phyloP scores from a whole-genome alignment of 1,140 invertebrate species.

The Andrena cerasifolii region DNA sequence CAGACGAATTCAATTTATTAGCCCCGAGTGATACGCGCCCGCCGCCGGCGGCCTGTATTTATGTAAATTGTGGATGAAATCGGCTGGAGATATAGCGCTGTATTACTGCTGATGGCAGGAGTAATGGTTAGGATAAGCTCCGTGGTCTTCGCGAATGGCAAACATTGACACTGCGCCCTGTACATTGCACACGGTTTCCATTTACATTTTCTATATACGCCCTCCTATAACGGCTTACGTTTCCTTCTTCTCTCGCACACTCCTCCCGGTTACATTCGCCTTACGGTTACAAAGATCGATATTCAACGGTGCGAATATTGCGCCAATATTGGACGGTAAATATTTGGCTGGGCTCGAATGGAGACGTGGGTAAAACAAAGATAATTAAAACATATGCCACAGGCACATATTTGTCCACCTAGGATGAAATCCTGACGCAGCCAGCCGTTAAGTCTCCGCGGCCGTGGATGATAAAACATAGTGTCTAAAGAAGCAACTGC shows the following conservation, averaged over 20 bases:
- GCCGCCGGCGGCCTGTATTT: not conserved
- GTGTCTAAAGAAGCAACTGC: too few species aligned
- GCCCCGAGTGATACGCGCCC: not conserved
- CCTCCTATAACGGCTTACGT: not conserved
- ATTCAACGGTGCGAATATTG: not conserved
- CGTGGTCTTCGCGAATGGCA: conserved; percentile 20
- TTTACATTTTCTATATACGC: conserved; percentile 15
- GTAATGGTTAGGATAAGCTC: conserved; percentile 7
- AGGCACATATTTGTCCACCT: not conserved
- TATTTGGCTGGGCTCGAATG: not conserved
- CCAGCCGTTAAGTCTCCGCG: too few species aligned
- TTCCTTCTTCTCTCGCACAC: too few species aligned
- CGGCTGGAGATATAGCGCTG: conserved; percentile 1
- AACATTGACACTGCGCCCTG: conserved; percentile 45
- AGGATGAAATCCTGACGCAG: not conserved
- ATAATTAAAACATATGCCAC: not conserved
- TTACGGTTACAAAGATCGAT: not conserved
- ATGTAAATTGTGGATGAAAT: conserved; percentile 23
- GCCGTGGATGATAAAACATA: too few species aligned
- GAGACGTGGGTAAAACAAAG: not conserved
- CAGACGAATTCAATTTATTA: conserved; percentile 28
- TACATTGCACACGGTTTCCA: conserved; percentile 12
- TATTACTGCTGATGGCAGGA: conserved; percentile 30
- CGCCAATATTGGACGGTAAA: not conserved
- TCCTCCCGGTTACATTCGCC: too few species aligned